Evolutionary conservation across 2,797 vertebrate genomes (phyloP).

Genomic region (Acanthis flammea): DNA sequence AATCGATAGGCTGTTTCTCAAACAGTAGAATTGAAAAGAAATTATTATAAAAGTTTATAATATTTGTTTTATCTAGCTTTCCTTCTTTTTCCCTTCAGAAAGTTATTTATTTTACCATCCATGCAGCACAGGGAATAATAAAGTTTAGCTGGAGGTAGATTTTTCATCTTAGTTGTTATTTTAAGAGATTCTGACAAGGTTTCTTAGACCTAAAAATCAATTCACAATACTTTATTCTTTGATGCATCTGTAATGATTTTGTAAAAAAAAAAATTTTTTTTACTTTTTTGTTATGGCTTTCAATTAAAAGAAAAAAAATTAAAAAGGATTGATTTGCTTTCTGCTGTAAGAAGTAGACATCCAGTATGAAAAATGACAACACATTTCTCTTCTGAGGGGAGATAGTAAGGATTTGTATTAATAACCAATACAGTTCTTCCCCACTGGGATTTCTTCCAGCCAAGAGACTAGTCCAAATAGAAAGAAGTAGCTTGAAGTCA

Average conservation of each 20-base stretch:
- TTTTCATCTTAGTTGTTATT: background rate
- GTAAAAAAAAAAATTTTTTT: background rate
- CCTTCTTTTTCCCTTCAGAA: background rate
- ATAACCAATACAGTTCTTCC: background rate
- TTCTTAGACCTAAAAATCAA: background rate
- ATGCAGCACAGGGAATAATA: background rate
- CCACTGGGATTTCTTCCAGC: background rate
- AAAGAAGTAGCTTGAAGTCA: conserved; percentile 10
- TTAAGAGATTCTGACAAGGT: background rate
- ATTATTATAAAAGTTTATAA: background rate
- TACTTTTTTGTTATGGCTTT: background rate
- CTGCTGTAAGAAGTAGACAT: background rate
- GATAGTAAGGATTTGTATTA: conserved; percentile 39
- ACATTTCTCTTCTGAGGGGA: conserved; percentile 17
- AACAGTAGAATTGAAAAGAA: background rate
- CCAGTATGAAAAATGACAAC: background rate
- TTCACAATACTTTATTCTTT: background rate
- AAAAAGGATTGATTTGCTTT: background rate
- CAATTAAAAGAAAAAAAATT: background rate
- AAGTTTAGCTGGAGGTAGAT: background rate
- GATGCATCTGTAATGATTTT: background rate
- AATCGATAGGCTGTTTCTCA: background rate
- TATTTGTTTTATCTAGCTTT: background rate
- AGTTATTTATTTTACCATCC: background rate
- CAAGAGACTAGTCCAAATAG: background rate